Percentiles rank a stretch among this genome's conserved stretches.
Evolutionary conservation across 2,888 invertebrate species (phyloP).

Genomic region (Acleris emargana): DNA sequence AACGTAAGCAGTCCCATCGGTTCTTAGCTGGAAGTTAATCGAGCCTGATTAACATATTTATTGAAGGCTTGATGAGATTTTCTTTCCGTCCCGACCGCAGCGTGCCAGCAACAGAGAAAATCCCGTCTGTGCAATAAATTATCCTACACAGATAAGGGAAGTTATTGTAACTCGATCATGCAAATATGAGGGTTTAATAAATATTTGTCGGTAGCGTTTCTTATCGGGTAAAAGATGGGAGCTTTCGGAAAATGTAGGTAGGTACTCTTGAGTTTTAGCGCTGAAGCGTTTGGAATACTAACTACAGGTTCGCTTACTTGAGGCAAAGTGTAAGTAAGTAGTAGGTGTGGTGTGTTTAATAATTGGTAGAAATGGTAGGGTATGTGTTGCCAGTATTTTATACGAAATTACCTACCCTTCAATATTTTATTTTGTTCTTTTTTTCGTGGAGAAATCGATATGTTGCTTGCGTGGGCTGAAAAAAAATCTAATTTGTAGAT

Average conservation of each 20-base stretch:
- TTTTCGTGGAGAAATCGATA: no score
- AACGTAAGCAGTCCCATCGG: conserved; percentile 55
- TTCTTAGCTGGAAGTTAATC: conserved; percentile 57
- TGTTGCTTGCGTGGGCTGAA: no score
- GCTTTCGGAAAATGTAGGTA: conserved; percentile 16
- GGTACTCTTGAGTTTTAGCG: conserved; percentile 1
- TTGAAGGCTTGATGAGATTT: conserved; percentile 38
- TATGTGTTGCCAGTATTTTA: no score
- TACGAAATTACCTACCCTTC: no score
- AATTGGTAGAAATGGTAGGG: no score
- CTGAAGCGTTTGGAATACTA: conserved; percentile 21
- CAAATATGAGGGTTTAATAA: conserved; percentile 17
- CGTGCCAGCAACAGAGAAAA: conserved; percentile 11
- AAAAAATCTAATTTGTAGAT: no score
- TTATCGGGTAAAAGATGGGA: conserved; percentile 15
- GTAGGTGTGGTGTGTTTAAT: no score
- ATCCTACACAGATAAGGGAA: conserved; percentile 10
- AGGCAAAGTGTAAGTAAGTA: background rate
- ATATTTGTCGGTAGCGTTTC: conserved; percentile 16
- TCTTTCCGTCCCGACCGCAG: conserved; percentile 11
- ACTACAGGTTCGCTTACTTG: background rate
- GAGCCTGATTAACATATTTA: conserved; percentile 48
- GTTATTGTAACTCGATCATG: conserved; percentile 15
- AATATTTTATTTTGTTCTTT: no score
- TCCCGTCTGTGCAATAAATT: conserved; percentile 22